Conservation (phyloP, 2,113 vertebrate species). For the Meleagris gallopavo region DNA sequence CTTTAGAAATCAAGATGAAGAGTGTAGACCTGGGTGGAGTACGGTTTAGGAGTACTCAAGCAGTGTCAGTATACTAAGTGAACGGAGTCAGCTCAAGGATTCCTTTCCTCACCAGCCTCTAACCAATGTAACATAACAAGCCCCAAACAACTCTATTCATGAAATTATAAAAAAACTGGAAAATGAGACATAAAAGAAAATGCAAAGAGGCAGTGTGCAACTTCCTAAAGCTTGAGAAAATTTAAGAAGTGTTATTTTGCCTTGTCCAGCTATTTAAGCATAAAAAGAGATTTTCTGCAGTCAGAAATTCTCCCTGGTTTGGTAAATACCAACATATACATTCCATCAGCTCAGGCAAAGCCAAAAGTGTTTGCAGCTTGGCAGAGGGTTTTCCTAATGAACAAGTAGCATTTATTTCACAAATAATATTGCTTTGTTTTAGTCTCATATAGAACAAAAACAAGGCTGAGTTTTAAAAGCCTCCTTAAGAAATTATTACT, state of each 20-base stretch:
- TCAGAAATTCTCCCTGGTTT: not conserved
- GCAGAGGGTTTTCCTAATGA: constrained; percentile 24
- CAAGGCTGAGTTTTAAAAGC: not conserved
- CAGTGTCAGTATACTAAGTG: not conserved
- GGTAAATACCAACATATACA: not conserved
- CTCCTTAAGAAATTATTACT: not conserved
- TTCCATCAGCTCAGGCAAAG: constrained; percentile 13
- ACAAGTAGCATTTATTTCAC: not conserved
- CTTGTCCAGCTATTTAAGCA: not conserved
- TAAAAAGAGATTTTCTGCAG: constrained; percentile 17
- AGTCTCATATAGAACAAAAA: not conserved
- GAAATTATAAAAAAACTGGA: not conserved
- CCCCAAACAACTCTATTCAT: not conserved
- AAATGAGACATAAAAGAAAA: not conserved
- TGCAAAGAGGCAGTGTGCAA: not conserved
- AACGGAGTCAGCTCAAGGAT: not conserved
- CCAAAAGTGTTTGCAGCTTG: not conserved
- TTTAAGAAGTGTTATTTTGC: not conserved
- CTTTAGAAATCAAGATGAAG: not conserved
- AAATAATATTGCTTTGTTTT: constrained; percentile 27
- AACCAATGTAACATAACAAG: not conserved
- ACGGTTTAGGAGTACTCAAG: not conserved
- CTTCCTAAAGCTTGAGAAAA: not conserved
- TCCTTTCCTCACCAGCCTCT: not conserved
- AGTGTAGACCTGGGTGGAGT: not conserved